Percentiles rank a stretch among this genome's conserved stretches.
Evolutionary conservation across 2,888 invertebrate genomes (phyloP).

Genomic region (Merodon equestris): DNA sequence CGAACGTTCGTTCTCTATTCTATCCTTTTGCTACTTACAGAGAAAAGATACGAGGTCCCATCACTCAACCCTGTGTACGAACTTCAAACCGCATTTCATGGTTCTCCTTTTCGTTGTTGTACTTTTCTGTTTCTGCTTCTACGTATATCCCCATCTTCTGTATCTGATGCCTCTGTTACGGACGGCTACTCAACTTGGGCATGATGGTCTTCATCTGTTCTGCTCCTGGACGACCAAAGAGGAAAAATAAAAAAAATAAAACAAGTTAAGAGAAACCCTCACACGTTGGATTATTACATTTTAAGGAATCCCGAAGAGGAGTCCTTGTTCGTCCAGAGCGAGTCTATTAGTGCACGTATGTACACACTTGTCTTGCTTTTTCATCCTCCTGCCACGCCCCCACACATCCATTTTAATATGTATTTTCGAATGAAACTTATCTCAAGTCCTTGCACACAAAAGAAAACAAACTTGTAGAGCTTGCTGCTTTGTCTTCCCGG

Average conservation of each 20-base stretch:
- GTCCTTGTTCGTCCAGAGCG: conserved; percentile 21
- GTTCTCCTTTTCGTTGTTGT: conserved; percentile 16
- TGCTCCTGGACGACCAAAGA: not conserved
- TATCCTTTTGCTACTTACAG: not conserved
- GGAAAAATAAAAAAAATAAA: no score
- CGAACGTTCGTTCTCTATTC: conserved; percentile 1
- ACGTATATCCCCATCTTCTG: conserved; percentile 1
- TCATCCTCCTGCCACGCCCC: conserved; percentile 1
- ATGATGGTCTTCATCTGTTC: conserved; percentile 14
- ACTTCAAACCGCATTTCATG: conserved; percentile 51
- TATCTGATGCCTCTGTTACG: conserved; percentile 11
- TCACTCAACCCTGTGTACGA: conserved; percentile 63
- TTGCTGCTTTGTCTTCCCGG: conserved; percentile 15
- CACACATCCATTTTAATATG: conserved; percentile 39
- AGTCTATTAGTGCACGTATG: conserved; percentile 55
- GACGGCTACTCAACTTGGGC: no score
- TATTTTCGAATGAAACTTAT: conserved; percentile 36
- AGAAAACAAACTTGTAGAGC: conserved; percentile 33
- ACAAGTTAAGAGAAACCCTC: conserved; percentile 22
- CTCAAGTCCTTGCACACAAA: conserved; percentile 36
- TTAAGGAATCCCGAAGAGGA: conserved; percentile 44
- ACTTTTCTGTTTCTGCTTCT: not conserved
- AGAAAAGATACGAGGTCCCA: conserved; percentile 45
- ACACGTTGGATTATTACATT: conserved; percentile 57
- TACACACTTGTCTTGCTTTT: conserved; percentile 4